These are phyloP conservation scores for Nasonia oneida DNA, from an alignment of 2,888 invertebrate genomes.

Conservation along the genomic window DNA sequence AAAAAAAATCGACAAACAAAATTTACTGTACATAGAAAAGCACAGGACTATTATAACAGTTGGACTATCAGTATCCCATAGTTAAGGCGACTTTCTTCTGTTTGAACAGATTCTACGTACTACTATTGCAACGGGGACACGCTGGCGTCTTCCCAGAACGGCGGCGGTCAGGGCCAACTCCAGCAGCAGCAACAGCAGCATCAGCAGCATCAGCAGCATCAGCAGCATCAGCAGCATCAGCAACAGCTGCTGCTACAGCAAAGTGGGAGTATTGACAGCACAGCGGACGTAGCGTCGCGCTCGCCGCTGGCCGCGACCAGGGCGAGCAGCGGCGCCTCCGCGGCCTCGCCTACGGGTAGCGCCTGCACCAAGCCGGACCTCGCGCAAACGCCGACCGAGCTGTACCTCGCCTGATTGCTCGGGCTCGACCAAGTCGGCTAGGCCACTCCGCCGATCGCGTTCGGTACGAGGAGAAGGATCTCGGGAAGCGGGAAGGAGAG, in stretches of 20 bases:
- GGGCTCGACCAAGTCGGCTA: neutral
- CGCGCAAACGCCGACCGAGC: constrained; percentile 75
- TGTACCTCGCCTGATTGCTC: constrained; percentile 75
- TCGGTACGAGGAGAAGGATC: too few species aligned
- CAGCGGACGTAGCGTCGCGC: constrained; percentile 82
- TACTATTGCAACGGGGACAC: constrained; percentile 82
- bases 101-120: constrained; percentile 83
- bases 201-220: constrained; percentile 45
- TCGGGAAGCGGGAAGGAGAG: neutral
- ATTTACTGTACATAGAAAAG: neutral
- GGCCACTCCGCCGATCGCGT: neutral
- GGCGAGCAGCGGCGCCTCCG: constrained; percentile 86
- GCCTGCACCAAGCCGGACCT: constrained; percentile 85
- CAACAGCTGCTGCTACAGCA: neutral
- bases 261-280: constrained; percentile 18
- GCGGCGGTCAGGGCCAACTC: constrained; percentile 60
- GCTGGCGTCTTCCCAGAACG: constrained; percentile 77
- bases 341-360: constrained; percentile 86
- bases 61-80: neutral
- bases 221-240: constrained; percentile 3
- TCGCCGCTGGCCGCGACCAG: constrained; percentile 86
- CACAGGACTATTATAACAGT: constrained; percentile 19
- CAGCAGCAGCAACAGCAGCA: constrained; percentile 52
- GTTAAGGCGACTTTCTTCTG: neutral
- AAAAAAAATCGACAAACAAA: neutral